A percentile compares a stretch with the other conserved stretches of the same genome.
These are phyloP conservation scores for Oscheius sp. DNA, from an alignment of 2,888 invertebrate genomes.

Conservation along the genomic window DNA sequence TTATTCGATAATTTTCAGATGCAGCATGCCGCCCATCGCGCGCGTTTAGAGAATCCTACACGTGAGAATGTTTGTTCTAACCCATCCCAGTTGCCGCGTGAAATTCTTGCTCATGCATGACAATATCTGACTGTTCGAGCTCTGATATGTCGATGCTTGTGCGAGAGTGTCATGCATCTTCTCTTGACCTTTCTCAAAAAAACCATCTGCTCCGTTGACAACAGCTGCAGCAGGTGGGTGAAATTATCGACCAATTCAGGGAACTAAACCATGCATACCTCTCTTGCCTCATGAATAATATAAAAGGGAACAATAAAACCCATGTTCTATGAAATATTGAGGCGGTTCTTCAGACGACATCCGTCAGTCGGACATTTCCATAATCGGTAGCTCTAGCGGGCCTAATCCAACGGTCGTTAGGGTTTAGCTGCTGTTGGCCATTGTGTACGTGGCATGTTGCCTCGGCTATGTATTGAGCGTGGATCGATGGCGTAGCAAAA, in stretches of 20 bases:
- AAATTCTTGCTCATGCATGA: constrained; percentile 27
- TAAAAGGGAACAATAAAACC: not conserved
- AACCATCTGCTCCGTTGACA: constrained; percentile 6
- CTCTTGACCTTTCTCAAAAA: not conserved
- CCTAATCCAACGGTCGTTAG: constrained; percentile 30
- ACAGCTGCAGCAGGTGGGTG: constrained; percentile 12
- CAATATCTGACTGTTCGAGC: constrained; percentile 27
- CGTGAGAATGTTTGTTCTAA: constrained; percentile 1
- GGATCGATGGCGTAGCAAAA: constrained; percentile 4
- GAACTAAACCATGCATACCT: not conserved
- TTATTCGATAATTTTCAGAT: constrained; percentile 1
- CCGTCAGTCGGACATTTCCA: constrained; percentile 29
- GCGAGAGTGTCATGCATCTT: constrained; percentile 18
- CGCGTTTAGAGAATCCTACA: not conserved
- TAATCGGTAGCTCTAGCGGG: constrained; percentile 28
- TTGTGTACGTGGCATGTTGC: constrained; percentile 28
- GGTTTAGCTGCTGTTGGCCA: constrained; percentile 25
- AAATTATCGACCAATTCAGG: not conserved
- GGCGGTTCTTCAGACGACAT: constrained; percentile 25
- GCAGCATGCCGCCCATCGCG: not conserved
- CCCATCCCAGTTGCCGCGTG: not conserved
- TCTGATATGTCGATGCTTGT: constrained; percentile 35
- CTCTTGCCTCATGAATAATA: not conserved
- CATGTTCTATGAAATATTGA: constrained; percentile 2
- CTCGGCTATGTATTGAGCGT: constrained; percentile 28